These are phyloP conservation scores for Sturnira hondurensis DNA, from an alignment of 2,113 vertebrate species.

Conservation along the genomic window DNA sequence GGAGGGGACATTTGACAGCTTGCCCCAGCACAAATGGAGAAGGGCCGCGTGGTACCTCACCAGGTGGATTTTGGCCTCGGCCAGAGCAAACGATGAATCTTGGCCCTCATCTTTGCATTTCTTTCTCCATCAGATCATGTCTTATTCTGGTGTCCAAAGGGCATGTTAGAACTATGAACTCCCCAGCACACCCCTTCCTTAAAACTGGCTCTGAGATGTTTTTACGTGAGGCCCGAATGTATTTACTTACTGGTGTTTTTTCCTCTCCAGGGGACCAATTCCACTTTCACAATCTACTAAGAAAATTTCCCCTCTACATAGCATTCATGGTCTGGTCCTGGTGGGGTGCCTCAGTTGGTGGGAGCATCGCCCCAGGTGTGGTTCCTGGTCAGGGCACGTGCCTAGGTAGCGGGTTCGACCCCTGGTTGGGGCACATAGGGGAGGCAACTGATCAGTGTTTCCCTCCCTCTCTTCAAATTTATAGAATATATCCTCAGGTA, in stretches of 20 bases:
- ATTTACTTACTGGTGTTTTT: constrained; percentile 35
- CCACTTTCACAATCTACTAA: constrained; percentile 55
- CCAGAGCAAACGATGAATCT: not conserved
- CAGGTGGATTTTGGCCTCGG: not conserved
- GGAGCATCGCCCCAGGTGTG: no score
- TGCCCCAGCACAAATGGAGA: not conserved
- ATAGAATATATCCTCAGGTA: no score
- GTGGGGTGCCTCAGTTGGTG: not conserved
- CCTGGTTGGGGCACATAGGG: not conserved
- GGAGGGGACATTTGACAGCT: not conserved
- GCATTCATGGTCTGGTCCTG: not conserved
- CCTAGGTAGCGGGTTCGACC: not conserved
- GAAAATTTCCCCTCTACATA: constrained; percentile 44
- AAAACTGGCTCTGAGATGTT: constrained; percentile 45
- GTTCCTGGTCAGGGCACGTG: no score
- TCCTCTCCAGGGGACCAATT: constrained; percentile 33
- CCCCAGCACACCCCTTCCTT: not conserved
- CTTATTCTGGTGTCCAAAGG: constrained; percentile 51
- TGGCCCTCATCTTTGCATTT: not conserved
- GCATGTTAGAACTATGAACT: constrained; percentile 41
- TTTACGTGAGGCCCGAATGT: constrained; percentile 23
- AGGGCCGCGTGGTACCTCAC: not conserved
- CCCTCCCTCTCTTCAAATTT: not conserved
- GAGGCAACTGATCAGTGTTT: not conserved
- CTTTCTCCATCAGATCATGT: not conserved